Evolutionary conservation across 2,888 invertebrate species (phyloP).

Genomic region (Cerastoderma edule): DNA sequence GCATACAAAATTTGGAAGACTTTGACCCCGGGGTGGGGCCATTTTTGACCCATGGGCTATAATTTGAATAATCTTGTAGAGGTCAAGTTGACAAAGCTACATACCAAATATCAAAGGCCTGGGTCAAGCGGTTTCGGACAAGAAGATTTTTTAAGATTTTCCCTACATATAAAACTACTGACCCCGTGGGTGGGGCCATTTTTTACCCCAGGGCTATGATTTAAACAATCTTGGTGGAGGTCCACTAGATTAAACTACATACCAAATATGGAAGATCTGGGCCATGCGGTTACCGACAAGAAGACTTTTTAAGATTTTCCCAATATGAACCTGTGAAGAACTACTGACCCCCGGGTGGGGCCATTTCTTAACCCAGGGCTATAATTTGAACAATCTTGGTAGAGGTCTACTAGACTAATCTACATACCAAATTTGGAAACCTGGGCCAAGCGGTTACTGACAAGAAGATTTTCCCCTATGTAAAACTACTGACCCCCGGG

Average conservation of each 20-base stretch:
- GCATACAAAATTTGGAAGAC: conserved; percentile 3
- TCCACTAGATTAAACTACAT: no score
- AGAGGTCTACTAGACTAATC: conserved; percentile 1
- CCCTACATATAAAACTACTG: conserved; percentile 5
- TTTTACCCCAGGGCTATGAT: no score
- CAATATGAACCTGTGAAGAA: conserved; percentile 5
- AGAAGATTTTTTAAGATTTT: no score
- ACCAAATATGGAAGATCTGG: conserved; percentile 5
- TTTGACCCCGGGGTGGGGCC: background rate
- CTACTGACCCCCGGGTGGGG: conserved; percentile 5
- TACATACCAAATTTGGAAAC: conserved; percentile 5
- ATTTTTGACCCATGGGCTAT: no score
- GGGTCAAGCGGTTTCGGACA: no score
- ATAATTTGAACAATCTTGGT: no score
- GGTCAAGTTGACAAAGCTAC: conserved; percentile 2
- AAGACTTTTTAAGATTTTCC: no score
- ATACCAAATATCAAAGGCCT: no score
- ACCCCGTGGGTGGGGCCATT: no score
- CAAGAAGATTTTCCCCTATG: conserved; percentile 5
- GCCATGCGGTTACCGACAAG: conserved; percentile 2
- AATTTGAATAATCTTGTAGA: background rate
- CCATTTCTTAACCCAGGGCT: no score
- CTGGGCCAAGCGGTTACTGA: conserved; percentile 5
- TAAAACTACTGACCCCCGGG: conserved; percentile 5
- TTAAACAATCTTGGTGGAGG: no score